phyloP scores from a whole-genome alignment of 2,113 vertebrate species.

The Phylloscopus trochiloides region DNA sequence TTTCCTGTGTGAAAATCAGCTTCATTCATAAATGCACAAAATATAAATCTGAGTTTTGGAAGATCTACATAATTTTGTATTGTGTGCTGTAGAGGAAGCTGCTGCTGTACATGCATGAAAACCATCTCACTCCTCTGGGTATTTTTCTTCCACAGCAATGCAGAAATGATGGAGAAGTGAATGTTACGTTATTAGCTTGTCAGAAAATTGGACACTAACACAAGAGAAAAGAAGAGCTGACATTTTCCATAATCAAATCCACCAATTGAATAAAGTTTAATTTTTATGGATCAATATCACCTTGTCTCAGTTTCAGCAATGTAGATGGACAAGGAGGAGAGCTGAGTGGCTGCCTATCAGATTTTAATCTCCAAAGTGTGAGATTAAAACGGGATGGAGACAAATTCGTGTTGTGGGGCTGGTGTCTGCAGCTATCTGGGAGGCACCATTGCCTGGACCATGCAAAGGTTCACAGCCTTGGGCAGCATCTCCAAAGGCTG shows the following conservation, averaged over 20 bases:
- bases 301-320: conserved; percentile 56
- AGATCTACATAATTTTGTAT: conserved; percentile 18
- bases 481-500: not conserved
- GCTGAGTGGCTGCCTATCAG: not conserved
- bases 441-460: not conserved
- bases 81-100: conserved; percentile 6
- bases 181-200: conserved; percentile 15
- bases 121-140: not conserved
- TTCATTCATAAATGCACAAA: conserved; percentile 37
- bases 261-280: conserved; percentile 9
- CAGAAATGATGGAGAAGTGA: conserved; percentile 14
- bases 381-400: not conserved
- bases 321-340: not conserved
- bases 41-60: not conserved
- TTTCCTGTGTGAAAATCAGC: conserved; percentile 25
- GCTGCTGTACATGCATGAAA: not conserved
- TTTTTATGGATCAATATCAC: conserved; percentile 43
- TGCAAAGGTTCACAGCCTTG: too few species aligned
- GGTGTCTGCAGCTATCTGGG: not conserved
- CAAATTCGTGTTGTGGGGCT: not conserved
- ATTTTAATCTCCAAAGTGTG: not conserved
- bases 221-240: not conserved
- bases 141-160: conserved; percentile 19
- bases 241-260: conserved; percentile 39
- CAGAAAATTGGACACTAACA: conserved; percentile 6